phyloP scores from a whole-genome alignment of 2,797 vertebrate genomes.

The Chanos chanos region DNA sequence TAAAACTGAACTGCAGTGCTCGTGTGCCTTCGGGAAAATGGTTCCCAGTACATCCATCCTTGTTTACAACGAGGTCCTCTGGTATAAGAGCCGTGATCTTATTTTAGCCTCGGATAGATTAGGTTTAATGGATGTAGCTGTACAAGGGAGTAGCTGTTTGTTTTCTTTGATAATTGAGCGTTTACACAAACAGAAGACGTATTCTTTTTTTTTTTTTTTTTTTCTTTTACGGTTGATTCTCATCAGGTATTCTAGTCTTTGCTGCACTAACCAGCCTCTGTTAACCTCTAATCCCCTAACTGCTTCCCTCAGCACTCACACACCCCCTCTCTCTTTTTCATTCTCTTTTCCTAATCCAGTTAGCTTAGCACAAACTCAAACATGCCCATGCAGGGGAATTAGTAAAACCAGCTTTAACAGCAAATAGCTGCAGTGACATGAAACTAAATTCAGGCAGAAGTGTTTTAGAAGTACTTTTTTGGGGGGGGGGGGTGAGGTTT shows the following conservation, averaged over 20 bases:
- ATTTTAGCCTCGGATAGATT: no score
- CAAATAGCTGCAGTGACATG: constrained; percentile 5
- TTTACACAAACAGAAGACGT: neutral
- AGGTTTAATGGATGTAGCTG: no score
- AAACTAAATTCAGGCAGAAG: constrained; percentile 3
- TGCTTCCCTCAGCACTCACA: constrained; percentile 36
- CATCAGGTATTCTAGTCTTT: constrained; percentile 30
- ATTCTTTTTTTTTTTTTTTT: neutral
- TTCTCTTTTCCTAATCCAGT: constrained; percentile 14
- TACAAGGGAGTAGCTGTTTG: no score
- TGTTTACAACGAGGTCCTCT: no score
- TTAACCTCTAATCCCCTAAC: constrained; percentile 57
- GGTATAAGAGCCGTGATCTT: no score
- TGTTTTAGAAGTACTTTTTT: constrained; percentile 13
- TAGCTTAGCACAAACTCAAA: constrained; percentile 11
- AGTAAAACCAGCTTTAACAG: neutral
- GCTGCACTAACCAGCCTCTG: constrained; percentile 51
- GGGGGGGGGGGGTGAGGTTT: neutral
- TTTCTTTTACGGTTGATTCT: constrained; percentile 9
- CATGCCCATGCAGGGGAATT: constrained; percentile 18
- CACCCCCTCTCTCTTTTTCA: neutral
- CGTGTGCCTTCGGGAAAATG: constrained; percentile 17
- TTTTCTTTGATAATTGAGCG: neutral
- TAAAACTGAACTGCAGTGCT: constrained; percentile 6
- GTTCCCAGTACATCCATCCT: constrained; percentile 24